These are phyloP conservation scores for Marmota monax DNA, from an alignment of 2,113 vertebrate genomes.

Conservation along the genomic window DNA sequence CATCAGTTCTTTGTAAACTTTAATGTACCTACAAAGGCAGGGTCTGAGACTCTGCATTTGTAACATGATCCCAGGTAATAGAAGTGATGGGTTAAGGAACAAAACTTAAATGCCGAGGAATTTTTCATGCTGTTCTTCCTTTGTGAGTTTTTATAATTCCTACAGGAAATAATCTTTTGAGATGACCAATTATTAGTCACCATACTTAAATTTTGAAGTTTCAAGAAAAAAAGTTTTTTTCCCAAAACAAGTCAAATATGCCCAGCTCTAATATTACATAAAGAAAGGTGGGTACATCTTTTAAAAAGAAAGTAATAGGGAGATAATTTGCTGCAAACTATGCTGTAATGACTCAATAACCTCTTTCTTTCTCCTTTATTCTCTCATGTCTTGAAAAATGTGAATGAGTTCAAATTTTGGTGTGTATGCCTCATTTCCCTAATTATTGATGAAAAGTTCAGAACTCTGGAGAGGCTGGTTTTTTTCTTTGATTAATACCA, in stretches of 20 bases:
- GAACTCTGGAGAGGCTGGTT: neutral
- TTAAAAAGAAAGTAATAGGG: neutral
- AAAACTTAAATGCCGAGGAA: neutral
- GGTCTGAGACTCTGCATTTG: neutral
- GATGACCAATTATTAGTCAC: neutral
- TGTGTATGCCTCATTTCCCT: neutral
- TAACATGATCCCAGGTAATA: neutral
- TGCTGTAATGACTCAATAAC: no score
- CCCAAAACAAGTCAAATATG: neutral
- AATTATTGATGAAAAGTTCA: conserved; percentile 14
- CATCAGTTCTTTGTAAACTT: neutral
- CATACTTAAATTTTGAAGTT: neutral
- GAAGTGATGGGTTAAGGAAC: neutral
- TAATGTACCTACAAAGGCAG: neutral
- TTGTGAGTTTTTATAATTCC: conserved; percentile 18
- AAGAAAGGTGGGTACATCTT: neutral
- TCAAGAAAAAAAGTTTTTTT: neutral
- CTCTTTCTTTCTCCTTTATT: neutral
- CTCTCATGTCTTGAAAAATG: neutral
- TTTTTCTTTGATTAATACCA: neutral
- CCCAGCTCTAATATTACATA: neutral
- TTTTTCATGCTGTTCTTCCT: neutral
- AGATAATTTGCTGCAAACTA: neutral
- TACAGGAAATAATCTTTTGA: neutral
- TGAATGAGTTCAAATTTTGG: conserved; percentile 1